Percentiles rank a stretch among this genome's conserved stretches.
phyloP scores from a whole-genome alignment of 2,113 vertebrate species.

The Myocastor coypus region DNA sequence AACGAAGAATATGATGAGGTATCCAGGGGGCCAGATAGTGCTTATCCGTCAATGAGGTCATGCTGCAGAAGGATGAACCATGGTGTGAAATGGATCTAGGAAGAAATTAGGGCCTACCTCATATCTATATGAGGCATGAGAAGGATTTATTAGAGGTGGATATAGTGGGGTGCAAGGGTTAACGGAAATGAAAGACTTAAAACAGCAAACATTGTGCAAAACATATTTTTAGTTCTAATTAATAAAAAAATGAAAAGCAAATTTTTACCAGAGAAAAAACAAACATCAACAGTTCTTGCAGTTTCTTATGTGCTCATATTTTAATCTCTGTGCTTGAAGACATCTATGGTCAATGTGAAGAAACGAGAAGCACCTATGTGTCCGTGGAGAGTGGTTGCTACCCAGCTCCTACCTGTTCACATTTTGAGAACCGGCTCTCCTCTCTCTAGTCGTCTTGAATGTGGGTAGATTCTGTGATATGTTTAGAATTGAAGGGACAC shows the following conservation, averaged over 20 bases:
- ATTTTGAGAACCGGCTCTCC: background rate
- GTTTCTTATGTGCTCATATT: background rate
- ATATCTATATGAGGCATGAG: background rate
- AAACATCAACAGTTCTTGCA: background rate
- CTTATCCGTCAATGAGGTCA: rapidly evolving
- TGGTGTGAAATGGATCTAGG: background rate
- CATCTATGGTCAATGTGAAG: background rate
- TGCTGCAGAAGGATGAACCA: rapidly evolving
- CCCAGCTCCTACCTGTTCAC: rapidly evolving
- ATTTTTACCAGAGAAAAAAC: background rate
- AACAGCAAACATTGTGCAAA: background rate
- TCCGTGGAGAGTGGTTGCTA: background rate
- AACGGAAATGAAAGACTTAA: background rate
- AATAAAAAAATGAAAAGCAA: background rate
- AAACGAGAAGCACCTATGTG: background rate
- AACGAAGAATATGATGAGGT: background rate
- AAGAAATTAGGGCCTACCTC: background rate
- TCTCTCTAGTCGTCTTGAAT: rapidly evolving
- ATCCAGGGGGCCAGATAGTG: rapidly evolving
- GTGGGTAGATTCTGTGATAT: background rate
- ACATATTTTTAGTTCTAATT: background rate
- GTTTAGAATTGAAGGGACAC: background rate
- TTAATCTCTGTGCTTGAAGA: background rate
- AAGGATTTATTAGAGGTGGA: background rate
- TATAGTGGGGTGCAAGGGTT: background rate